phyloP scores from a whole-genome alignment of 2,113 vertebrate species.

The Crotalus helleri region DNA sequence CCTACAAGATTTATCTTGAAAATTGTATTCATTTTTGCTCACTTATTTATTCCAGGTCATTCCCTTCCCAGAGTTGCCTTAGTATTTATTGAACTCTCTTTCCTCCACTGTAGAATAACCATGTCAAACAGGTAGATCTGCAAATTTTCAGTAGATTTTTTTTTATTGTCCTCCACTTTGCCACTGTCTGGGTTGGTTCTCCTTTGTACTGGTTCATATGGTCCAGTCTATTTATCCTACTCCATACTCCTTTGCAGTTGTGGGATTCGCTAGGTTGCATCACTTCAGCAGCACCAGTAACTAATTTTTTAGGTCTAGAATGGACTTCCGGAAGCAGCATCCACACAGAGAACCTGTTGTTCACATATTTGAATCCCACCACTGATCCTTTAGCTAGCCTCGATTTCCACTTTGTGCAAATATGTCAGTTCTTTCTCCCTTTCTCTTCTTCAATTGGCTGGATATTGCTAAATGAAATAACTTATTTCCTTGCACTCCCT shows the following conservation, averaged over 20 bases:
- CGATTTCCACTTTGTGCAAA: background rate
- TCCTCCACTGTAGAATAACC: background rate
- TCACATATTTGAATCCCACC: too few relatives aligned
- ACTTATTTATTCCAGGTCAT: background rate
- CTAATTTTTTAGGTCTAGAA: too few relatives aligned
- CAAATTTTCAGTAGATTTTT: background rate
- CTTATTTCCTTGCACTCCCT: background rate
- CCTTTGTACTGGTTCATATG: background rate
- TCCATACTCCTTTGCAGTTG: background rate
- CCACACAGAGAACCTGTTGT: too few relatives aligned
- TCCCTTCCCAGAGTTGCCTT: background rate
- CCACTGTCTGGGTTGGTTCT: background rate
- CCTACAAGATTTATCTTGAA: background rate
- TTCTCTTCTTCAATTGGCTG: background rate
- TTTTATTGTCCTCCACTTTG: background rate
- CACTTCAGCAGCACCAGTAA: too few relatives aligned
- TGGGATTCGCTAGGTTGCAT: too few relatives aligned
- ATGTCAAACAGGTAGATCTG: background rate
- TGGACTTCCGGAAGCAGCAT: too few relatives aligned
- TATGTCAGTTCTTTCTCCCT: background rate
- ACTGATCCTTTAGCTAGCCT: background rate
- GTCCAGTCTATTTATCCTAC: background rate
- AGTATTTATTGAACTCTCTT: background rate
- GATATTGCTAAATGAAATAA: background rate
- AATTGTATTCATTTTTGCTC: background rate